Base-by-base conservation (phyloP, 2,888 invertebrate species). In the Chrysina gloriosa region DNA sequence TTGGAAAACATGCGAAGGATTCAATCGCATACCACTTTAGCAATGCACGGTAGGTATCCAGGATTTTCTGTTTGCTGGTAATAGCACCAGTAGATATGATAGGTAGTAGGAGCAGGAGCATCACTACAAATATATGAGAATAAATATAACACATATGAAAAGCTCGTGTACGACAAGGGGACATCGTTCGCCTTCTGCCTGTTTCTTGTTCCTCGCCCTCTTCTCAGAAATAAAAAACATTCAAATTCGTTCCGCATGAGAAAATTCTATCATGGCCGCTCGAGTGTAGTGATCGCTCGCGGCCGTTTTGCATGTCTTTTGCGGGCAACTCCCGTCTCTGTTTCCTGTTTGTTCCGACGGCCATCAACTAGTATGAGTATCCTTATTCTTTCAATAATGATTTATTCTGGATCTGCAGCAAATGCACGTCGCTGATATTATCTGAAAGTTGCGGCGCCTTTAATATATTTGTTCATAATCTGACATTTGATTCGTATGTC, bases 201-300 rank as follows among this genome's bases (percentile, higher is more conserved):
- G 14, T 52, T 14, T 31, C 52, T 52, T 31, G 31, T 52, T 31
- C 52, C 19, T 48, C 27, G 6, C 23, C 21, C 47, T 52, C 29
- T 19, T 19, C 19, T 16, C 7, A 50, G 48, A 48, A 52, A 65
- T 31, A 64, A 50, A 50, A 50, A 65, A 65, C 52, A 78, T 79
- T 77, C 78, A 75, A 74, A 77, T 79, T 77, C 76, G 75, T 79
- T 77, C 74, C 79, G 73, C 74, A 70, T 73, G 77, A 76, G 71
- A 70, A 73, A 69, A 69, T 77, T 76, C 77, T 75, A 77, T 79
- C 77, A 79, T 79, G 79, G 79, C 79, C 76, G 78, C 74, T 71
- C 67, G 69, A 36, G 56, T 69, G 63, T 66, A 42, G 48, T 29
- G 27, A 75, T 73, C 75, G 75, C 76, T 73, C 69, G 72, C 71